Evolutionary conservation across 2,888 invertebrate species (phyloP).

Genomic region (Oxyteleia sp.): DNA sequence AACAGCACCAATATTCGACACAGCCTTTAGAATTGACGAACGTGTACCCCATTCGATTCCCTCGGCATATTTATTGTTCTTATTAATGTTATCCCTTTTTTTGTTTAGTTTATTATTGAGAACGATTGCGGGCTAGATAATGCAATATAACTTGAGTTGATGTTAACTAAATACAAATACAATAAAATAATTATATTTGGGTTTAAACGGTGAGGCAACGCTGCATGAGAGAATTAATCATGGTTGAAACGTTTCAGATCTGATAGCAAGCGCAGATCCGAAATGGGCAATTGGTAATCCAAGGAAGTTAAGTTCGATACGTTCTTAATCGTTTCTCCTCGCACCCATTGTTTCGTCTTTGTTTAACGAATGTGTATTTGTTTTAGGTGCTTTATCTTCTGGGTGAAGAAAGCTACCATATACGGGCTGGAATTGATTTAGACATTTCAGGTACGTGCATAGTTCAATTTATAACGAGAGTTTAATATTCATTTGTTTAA

Average conservation of each 20-base stretch:
- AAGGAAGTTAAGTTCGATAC: slow-evolving; percentile 38
- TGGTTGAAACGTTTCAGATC: slow-evolving; percentile 31
- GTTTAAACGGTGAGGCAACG: slow-evolving; percentile 28
- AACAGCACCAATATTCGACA: slow-evolving; percentile 75
- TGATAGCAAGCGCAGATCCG: slow-evolving; percentile 50
- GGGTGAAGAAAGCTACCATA: too few relatives aligned
- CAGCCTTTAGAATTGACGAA: slow-evolving; percentile 66
- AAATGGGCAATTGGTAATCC: slow-evolving; percentile 53
- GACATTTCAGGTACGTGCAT: too few relatives aligned
- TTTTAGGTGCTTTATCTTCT: too few relatives aligned
- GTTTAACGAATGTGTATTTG: too few relatives aligned
- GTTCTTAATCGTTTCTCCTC: slow-evolving; percentile 10
- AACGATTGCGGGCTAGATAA: slow-evolving; percentile 6
- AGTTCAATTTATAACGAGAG: too few relatives aligned
- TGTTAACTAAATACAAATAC: slow-evolving; percentile 25
- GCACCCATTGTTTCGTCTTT: not conserved
- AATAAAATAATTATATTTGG: slow-evolving; percentile 56
- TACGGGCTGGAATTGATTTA: too few relatives aligned
- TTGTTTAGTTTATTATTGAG: not conserved
- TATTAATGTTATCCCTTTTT: slow-evolving; percentile 52
- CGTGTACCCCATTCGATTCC: slow-evolving; percentile 29
- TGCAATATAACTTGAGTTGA: not conserved
- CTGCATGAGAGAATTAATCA: slow-evolving; percentile 27
- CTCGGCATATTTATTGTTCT: slow-evolving; percentile 6
- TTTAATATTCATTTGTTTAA: too few relatives aligned